These are phyloP conservation scores for Esox masquinongy DNA, from an alignment of 2,797 vertebrate species.

Conservation along the genomic window DNA sequence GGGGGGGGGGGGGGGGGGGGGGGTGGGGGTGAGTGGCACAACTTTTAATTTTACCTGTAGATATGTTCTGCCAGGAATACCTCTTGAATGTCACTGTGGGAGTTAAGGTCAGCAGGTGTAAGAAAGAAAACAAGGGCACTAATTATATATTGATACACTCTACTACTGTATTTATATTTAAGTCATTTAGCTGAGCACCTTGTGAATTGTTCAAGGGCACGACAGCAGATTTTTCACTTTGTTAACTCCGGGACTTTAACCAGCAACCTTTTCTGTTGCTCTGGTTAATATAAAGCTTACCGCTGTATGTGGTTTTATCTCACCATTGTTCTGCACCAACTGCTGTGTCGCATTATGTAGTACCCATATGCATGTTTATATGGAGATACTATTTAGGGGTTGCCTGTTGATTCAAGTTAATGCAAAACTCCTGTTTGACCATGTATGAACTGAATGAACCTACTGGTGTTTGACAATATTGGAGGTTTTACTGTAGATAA, in stretches of 20 bases:
- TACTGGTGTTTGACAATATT: background rate
- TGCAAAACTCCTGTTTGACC: background rate
- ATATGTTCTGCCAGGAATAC: constrained; percentile 30
- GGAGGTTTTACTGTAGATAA: constrained; percentile 5
- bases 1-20: constrained; percentile 5
- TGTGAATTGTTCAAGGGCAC: too few relatives aligned
- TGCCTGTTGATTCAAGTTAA: background rate
- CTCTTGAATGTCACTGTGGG: constrained; percentile 27
- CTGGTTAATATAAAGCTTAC: background rate
- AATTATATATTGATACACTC: too few relatives aligned
- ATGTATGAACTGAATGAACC: background rate
- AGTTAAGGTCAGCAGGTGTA: constrained; percentile 44
- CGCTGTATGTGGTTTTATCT: background rate
- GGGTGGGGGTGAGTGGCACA: constrained; percentile 23
- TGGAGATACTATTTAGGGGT: background rate
- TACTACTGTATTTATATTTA: too few relatives aligned
- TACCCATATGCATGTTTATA: background rate
- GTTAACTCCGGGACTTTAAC: too few relatives aligned
- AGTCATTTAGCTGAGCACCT: too few relatives aligned
- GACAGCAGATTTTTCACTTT: too few relatives aligned
- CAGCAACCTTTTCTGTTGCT: too few relatives aligned
- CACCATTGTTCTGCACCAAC: background rate
- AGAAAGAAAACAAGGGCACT: background rate
- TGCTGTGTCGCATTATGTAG: background rate
- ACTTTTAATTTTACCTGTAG: constrained; percentile 11